Conservation (phyloP, 1,140 invertebrate species). For the Mylabris phalerata region DNA sequence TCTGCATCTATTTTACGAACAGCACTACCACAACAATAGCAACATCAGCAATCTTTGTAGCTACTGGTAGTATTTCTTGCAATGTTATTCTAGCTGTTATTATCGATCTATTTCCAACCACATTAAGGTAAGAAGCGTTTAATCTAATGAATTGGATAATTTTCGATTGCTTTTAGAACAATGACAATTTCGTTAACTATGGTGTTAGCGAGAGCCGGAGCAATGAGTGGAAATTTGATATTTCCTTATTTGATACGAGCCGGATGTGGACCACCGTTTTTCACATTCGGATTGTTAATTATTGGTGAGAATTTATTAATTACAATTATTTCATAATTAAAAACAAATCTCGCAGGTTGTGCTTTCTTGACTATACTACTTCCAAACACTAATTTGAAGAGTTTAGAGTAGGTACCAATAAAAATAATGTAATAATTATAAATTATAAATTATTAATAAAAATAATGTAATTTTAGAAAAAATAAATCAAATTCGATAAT, state of each 20-base stretch:
- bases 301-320: constrained; percentile 8
- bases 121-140: constrained; percentile 21
- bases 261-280: constrained; percentile 25
- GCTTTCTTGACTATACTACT: constrained; percentile 9
- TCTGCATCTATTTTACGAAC: constrained; percentile 17
- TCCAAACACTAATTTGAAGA: constrained; percentile 19
- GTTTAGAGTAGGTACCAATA: constrained; percentile 3
- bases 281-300: constrained; percentile 14
- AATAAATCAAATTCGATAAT: too few relatives aligned
- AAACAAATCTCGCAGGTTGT: not conserved
- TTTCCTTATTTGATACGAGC: constrained; percentile 21
- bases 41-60: constrained; percentile 13
- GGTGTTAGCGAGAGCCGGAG: constrained; percentile 22
- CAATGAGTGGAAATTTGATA: constrained; percentile 24
- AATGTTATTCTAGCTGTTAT: constrained; percentile 21
- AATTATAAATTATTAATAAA: too few relatives aligned
- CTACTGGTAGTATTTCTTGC: constrained; percentile 10
- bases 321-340: too few relatives aligned
- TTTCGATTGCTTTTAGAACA: constrained; percentile 7
- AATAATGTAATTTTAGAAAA: too few relatives aligned
- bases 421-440: too few relatives aligned
- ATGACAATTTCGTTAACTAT: constrained; percentile 21
- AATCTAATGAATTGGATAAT: not conserved
- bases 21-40: constrained; percentile 9
- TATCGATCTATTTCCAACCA: constrained; percentile 28